These are phyloP conservation scores for Odontomachus brunneus DNA, from an alignment of 1,140 invertebrate genomes.

Conservation along the genomic window DNA sequence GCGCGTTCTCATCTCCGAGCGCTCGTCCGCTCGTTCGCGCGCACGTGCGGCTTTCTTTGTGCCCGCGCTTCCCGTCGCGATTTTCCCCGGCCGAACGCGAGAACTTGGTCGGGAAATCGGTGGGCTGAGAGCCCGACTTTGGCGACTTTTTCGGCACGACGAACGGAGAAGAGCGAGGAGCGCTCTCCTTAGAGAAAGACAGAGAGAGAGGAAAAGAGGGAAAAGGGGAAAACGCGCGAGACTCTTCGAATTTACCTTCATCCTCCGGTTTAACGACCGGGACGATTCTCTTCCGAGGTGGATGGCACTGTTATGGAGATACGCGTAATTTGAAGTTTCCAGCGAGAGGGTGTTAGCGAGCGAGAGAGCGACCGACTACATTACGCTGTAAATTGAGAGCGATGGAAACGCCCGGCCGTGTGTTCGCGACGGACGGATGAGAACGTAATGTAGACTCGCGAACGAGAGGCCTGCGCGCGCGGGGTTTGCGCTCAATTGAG, in stretches of 20 bases:
- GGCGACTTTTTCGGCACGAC: neutral
- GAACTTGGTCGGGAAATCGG: constrained; percentile 5
- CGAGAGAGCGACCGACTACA: constrained; percentile 4
- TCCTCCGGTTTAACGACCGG: constrained; percentile 24
- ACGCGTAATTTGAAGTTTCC: constrained; percentile 39
- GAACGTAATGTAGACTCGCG: constrained; percentile 1
- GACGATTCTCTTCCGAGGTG: constrained; percentile 1
- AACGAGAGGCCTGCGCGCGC: neutral
- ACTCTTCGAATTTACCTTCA: constrained; percentile 40
- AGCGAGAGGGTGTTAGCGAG: neutral
- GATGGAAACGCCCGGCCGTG: constrained; percentile 5
- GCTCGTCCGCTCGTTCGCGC: neutral
- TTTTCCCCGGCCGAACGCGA: neutral
- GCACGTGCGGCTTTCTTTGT: constrained; percentile 5
- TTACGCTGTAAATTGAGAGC: constrained; percentile 46
- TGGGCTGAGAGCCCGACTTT: neutral
- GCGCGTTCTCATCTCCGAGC: constrained; percentile 6
- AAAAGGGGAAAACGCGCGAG: too few species aligned
- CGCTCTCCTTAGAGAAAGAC: too few species aligned
- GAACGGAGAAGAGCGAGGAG: neutral
- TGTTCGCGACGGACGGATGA: constrained; percentile 15
- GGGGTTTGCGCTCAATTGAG: neutral
- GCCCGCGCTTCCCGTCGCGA: neutral
- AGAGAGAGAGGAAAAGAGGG: too few species aligned
- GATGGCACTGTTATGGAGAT: constrained; percentile 20